Evolutionary conservation across 2,113 vertebrate genomes (phyloP).

Genomic region (Rhabdornis inornatus): DNA sequence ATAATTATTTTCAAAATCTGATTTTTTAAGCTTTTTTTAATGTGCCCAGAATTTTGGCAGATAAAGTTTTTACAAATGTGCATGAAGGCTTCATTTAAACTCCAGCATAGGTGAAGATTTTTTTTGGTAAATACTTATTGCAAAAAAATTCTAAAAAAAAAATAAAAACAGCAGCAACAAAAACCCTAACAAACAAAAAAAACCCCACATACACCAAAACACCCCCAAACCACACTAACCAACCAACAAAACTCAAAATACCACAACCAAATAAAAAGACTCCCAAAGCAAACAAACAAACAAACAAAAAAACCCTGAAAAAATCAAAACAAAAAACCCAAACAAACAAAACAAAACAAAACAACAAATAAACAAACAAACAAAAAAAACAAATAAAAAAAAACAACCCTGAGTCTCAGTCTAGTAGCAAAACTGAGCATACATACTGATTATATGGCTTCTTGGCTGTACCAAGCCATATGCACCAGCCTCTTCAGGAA

Average conservation of each 20-base stretch:
- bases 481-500: background rate
- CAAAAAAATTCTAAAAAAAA: background rate
- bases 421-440: background rate
- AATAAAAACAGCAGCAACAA: no score
- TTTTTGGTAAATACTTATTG: background rate
- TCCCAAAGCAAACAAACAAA: no score
- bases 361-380: background rate
- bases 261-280: background rate
- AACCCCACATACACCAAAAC: background rate
- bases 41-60: background rate
- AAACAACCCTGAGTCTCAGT: background rate
- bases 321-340: background rate
- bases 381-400: background rate
- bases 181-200: background rate
- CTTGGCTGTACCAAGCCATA: background rate
- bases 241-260: background rate
- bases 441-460: background rate
- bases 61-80: background rate
- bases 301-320: no score
- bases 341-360: no score
- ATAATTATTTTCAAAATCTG: background rate
- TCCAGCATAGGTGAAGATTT: background rate
- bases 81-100: background rate
- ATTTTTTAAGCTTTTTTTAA: background rate
- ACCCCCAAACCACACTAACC: background rate